phyloP scores from a whole-genome alignment of 1,140 invertebrate genomes.

The Drosophila parabipectinata region DNA sequence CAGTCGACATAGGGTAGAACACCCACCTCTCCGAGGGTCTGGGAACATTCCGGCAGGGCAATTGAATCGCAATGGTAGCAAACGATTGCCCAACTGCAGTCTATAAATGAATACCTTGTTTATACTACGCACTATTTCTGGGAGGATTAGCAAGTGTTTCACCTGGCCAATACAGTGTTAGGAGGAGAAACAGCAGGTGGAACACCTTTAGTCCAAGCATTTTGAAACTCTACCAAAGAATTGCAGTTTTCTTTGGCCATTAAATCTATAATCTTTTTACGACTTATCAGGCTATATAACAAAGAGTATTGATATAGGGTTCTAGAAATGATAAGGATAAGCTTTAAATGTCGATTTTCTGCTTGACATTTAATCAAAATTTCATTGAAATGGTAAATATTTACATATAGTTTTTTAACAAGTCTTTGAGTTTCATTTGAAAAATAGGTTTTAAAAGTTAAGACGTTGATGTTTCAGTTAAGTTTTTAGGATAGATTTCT shows the following conservation, averaged over 20 bases:
- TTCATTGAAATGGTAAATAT: background rate
- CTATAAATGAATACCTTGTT: constrained; percentile 34
- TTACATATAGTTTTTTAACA: background rate
- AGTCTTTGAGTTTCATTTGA: too few relatives aligned
- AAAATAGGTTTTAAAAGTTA: too few relatives aligned
- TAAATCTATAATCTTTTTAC: constrained; percentile 45
- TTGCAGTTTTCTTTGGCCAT: constrained; percentile 20
- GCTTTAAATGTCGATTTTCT: constrained; percentile 3
- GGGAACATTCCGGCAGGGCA: constrained; percentile 66
- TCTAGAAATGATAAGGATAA: constrained; percentile 56
- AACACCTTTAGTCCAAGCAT: constrained; percentile 21
- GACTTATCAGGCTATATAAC: constrained; percentile 59
- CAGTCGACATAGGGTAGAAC: constrained; percentile 62
- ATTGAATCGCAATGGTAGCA: constrained; percentile 80
- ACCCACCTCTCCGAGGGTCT: constrained; percentile 69
- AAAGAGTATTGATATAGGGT: constrained; percentile 43
- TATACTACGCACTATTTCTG: constrained; percentile 35
- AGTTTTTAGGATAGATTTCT: too few relatives aligned
- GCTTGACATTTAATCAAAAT: background rate
- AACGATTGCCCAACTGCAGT: constrained; percentile 50
- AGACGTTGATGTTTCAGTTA: too few relatives aligned
- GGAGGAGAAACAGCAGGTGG: background rate
- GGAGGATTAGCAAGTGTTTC: background rate
- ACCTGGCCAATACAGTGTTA: constrained; percentile 31
- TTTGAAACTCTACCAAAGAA: constrained; percentile 6